Evolutionary conservation across 2,797 vertebrate genomes (phyloP).

Genomic region (Epinephelus coioides): DNA sequence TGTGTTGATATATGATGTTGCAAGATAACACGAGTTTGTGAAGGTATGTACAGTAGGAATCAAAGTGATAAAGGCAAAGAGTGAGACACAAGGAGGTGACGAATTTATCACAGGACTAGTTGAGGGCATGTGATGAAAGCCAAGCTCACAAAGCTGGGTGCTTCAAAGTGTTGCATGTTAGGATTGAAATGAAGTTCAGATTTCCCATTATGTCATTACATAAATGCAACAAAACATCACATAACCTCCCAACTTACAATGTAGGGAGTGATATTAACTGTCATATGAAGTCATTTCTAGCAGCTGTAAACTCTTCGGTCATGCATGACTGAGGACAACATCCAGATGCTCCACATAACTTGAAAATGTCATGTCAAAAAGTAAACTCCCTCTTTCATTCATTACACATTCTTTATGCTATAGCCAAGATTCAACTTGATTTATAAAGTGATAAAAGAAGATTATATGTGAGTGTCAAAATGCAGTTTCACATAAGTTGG

Average conservation of each 20-base stretch:
- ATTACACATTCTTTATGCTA: background rate
- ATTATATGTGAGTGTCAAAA: constrained; percentile 14
- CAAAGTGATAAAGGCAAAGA: constrained; percentile 24
- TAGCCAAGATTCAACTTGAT: constrained; percentile 1
- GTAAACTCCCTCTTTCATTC: background rate
- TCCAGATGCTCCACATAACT: background rate
- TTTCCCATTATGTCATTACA: background rate
- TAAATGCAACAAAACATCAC: background rate
- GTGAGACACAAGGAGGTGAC: constrained; percentile 52
- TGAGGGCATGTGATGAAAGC: constrained; percentile 67
- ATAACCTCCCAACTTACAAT: background rate
- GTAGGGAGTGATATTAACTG: background rate
- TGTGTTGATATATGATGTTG: background rate
- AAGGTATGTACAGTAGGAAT: constrained; percentile 7
- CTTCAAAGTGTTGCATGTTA: constrained; percentile 47
- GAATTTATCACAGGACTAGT: constrained; percentile 58
- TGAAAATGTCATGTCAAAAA: background rate
- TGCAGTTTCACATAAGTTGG: background rate
- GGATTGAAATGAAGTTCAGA: background rate
- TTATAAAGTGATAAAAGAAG: background rate
- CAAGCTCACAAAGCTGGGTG: constrained; percentile 30
- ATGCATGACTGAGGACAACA: background rate
- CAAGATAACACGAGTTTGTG: background rate
- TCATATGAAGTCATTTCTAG: background rate
- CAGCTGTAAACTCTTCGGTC: background rate